A percentile compares a stretch with the other conserved stretches of the same genome.
phyloP scores from a whole-genome alignment of 2,113 vertebrate genomes.

The Microtus montanus region DNA sequence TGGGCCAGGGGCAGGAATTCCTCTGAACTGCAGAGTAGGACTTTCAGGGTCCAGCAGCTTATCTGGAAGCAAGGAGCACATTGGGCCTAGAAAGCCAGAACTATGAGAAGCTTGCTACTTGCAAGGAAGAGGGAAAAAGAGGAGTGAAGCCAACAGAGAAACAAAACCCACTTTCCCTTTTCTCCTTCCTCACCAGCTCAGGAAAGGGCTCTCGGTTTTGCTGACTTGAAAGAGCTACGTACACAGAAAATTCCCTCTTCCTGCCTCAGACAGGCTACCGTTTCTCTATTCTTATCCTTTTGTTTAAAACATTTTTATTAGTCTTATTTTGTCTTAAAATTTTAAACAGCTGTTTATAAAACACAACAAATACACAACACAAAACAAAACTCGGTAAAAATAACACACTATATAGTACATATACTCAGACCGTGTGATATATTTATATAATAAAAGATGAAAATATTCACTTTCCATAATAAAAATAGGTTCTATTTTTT shows the following conservation, averaged over 20 bases:
- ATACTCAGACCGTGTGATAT: constrained; percentile 90
- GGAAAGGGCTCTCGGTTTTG: neutral
- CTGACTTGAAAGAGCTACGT: neutral
- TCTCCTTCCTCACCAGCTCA: neutral
- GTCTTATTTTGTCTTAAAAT: constrained; percentile 77
- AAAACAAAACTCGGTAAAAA: constrained; percentile 89
- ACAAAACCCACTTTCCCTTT: neutral
- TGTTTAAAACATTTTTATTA: constrained; percentile 82
- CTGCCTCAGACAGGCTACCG: constrained; percentile 77
- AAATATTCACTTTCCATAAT: constrained; percentile 98
- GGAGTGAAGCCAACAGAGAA: neutral
- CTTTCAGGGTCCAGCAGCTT: neutral
- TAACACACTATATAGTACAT: constrained; percentile 95
- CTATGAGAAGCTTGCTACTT: neutral
- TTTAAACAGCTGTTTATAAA: constrained; percentile 89
- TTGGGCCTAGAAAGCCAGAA: neutral
- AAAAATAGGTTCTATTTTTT: constrained; percentile 99
- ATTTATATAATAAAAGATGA: constrained; percentile 93
- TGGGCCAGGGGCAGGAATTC: too few species aligned
- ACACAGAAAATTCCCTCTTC: constrained; percentile 65
- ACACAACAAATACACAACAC: constrained; percentile 71
- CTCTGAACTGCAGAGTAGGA: neutral
- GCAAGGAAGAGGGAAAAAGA: neutral
- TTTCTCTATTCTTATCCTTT: constrained; percentile 80
- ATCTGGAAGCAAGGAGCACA: neutral